Evolutionary conservation across 2,797 vertebrate species (phyloP).

Genomic region (Notoglanidium macrostoma): DNA sequence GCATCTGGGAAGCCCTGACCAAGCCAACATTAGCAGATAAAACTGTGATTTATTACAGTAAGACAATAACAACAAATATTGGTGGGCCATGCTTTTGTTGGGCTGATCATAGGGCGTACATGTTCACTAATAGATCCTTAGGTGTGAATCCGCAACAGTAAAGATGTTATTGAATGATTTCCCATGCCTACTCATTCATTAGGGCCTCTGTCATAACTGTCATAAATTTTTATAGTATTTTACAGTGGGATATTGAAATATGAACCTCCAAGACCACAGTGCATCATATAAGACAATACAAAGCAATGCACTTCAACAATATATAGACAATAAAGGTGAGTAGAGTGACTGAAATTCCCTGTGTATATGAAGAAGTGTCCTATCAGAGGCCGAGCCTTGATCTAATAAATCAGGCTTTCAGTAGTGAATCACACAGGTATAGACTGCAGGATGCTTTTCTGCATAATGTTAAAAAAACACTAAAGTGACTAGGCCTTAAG

Average conservation of each 20-base stretch:
- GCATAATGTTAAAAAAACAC: background rate
- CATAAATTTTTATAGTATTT: background rate
- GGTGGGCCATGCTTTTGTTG: background rate
- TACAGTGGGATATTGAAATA: background rate
- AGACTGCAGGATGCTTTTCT: background rate
- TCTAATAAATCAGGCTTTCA: background rate
- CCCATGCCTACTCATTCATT: background rate
- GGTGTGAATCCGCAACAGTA: background rate
- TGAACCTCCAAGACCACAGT: background rate
- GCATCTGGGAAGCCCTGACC: background rate
- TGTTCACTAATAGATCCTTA: too few species aligned
- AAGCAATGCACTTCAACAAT: background rate
- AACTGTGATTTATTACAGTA: background rate
- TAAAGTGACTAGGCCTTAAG: background rate
- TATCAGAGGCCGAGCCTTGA: background rate
- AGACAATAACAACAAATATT: background rate
- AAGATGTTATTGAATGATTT: background rate
- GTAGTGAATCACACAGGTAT: background rate
- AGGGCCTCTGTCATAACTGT: background rate
- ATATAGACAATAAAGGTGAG: background rate
- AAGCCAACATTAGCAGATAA: background rate
- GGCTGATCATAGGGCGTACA: too few species aligned
- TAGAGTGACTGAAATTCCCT: background rate
- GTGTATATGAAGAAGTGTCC: background rate
- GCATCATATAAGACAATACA: background rate